A percentile compares a stretch with the other conserved stretches of the same genome.
These are phyloP conservation scores for Erebia palarica DNA, from an alignment of 2,888 invertebrate species.

Conservation along the genomic window DNA sequence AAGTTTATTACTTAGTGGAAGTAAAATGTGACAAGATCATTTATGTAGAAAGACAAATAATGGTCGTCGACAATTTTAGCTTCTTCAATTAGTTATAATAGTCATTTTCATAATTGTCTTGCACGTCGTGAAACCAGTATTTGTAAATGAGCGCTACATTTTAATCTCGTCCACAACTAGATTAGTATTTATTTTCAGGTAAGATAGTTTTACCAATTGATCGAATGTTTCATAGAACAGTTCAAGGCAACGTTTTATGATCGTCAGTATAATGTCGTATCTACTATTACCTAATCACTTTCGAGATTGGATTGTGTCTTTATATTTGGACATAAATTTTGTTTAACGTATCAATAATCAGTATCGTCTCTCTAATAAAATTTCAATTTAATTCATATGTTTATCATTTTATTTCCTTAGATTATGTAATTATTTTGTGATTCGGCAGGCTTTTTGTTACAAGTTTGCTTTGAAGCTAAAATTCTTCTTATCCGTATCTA, in stretches of 20 bases:
- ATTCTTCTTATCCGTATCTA: neutral
- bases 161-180: no score
- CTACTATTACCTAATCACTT: neutral
- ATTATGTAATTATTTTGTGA: neutral
- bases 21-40: neutral
- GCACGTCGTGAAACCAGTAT: neutral
- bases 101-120: neutral
- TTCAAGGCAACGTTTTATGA: slow-evolving; percentile 6
- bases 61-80: neutral
- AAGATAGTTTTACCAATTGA: neutral
- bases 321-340: slow-evolving; percentile 3
- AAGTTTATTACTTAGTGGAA: neutral
- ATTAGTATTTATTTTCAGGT: neutral
- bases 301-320: slow-evolving; percentile 9
- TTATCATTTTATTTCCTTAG: no score
- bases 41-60: neutral
- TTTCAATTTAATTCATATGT: neutral
- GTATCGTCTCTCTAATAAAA: neutral
- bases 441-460: neutral
- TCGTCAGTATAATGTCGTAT: neutral
- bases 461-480: neutral
- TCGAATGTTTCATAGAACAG: slow-evolving; percentile 2
- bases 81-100: neutral
- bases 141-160: no score
- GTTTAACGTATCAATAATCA: neutral